Percentiles rank a stretch among this genome's conserved stretches.
phyloP scores from a whole-genome alignment of 2,113 vertebrate genomes.

The Peromyscus leucopus region DNA sequence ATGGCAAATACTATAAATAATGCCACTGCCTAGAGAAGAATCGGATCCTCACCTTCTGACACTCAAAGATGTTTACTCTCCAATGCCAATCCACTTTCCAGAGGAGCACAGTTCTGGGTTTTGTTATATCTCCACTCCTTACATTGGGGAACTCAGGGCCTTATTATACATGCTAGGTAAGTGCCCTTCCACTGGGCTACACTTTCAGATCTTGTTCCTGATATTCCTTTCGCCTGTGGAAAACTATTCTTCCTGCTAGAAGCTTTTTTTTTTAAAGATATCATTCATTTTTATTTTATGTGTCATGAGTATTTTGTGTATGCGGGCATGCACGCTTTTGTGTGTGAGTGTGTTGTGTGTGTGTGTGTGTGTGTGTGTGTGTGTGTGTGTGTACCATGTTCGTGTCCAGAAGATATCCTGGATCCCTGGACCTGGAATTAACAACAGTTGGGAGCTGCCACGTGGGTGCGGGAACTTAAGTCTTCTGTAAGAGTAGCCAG shows the following conservation, averaged over 20 bases:
- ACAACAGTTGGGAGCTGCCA: neutral
- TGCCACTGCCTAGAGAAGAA: neutral
- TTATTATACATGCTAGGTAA: neutral
- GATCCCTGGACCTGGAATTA: neutral
- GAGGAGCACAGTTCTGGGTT: neutral
- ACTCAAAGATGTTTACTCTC: fast-evolving
- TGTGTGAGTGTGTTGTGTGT: neutral
- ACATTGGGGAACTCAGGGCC: neutral
- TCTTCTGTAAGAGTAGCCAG: neutral
- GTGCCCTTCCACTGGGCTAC: neutral
- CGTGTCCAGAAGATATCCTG: neutral
- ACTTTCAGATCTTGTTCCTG: neutral
- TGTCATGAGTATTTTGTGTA: neutral
- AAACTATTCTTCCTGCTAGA: neutral
- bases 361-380: neutral
- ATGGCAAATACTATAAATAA: neutral
- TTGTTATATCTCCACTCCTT: neutral
- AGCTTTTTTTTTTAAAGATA: neutral
- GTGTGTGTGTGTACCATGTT: neutral
- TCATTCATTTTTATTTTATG: neutral
- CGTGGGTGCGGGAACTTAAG: neutral
- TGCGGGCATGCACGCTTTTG: neutral
- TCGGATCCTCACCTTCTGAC: neutral
- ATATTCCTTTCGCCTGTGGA: neutral
- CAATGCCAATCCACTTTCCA: neutral